Evolutionary conservation across 2,888 invertebrate genomes (phyloP), one percentile per base, ranked within the genome.

Genomic region (Eupithecia dodoneata): DNA sequence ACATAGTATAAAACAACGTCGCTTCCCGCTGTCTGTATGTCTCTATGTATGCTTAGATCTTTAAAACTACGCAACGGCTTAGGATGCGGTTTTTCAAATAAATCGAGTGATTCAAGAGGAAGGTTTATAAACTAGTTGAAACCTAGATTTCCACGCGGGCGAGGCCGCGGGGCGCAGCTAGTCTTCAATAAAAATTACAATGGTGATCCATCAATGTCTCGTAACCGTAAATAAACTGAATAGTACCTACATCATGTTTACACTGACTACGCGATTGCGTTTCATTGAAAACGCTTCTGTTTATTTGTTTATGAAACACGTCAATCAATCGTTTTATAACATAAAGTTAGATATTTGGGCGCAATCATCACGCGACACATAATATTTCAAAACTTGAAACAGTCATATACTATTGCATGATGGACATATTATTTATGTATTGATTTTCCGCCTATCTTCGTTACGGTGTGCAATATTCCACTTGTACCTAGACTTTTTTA

Each of bases 341-440:
- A 47, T 66, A n/a, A 73, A 47, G 70, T 69, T 77, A 75, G 55
- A 66, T 74, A 42, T 41, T 41, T 70, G 52, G 44, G 7, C 42
- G n/a, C 47, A 70, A 7, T 13, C 71, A 74, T 42, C 77, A 75
- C 63, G 75, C 71, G 75, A 75, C 71, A 65, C 10, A 30, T 10
- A 63, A 30, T 63, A 42, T 78, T 78, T 75, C 75, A 7, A 55
- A 78, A 78, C 15, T 55, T 18, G 42, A 65, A 70, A 70, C 42
- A 75, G 72, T 75, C 41, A 69, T 73, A 75, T 66, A 72, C n/a
- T 77, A 74, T 72, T 70, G 74, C 74, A 75, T 73, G 74, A 70
- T 65, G 30, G 41, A 69, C n/a, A 30, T 63, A 49, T 65, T 63
- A 49, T 65, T 63, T 65, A 3, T 47, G 71, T 63, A 4, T 73